Conservation (phyloP, 2,797 vertebrate species). For the Pelodytes ibericus region DNA sequence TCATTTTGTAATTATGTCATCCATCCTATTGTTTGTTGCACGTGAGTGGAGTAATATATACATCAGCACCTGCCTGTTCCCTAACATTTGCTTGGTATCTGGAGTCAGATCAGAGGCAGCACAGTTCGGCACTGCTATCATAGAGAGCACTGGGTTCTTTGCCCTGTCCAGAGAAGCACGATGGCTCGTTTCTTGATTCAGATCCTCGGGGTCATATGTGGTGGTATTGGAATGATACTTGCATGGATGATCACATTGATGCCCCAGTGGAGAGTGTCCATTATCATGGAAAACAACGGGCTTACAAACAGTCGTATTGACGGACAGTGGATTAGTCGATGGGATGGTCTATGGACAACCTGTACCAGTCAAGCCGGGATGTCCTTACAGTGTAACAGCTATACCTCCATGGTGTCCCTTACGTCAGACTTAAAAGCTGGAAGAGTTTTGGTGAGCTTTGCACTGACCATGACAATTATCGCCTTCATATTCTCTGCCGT, state of each 20-base stretch:
- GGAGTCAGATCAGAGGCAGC: neutral
- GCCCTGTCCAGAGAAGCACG: neutral
- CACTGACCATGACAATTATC: slow-evolving; percentile 66
- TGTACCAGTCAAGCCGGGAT: slow-evolving; percentile 81
- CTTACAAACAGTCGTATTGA: slow-evolving; percentile 63
- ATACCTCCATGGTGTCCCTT: slow-evolving; percentile 73
- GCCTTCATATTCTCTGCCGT: slow-evolving; percentile 77
- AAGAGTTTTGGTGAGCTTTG: slow-evolving; percentile 84
- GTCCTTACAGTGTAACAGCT: slow-evolving; percentile 78
- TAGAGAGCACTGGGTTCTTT: neutral
- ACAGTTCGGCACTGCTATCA: neutral
- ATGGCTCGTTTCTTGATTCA: slow-evolving; percentile 76
- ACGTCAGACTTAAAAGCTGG: slow-evolving; percentile 74
- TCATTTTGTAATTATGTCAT: slow-evolving; percentile 36
- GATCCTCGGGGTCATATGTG: slow-evolving; percentile 77
- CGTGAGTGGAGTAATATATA: slow-evolving; percentile 44
- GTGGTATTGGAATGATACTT: slow-evolving; percentile 80
- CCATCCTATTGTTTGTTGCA: slow-evolving; percentile 26
- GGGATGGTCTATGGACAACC: slow-evolving; percentile 95
- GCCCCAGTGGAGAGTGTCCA: slow-evolving; percentile 94
- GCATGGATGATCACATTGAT: slow-evolving; percentile 83
- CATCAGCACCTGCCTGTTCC: neutral
- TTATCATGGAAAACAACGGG: slow-evolving; percentile 82
- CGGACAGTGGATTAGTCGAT: slow-evolving; percentile 87
- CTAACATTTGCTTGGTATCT: slow-evolving; percentile 1